Base-by-base conservation (phyloP, 2,113 vertebrate species). In the Tylochromis polylepis region DNA sequence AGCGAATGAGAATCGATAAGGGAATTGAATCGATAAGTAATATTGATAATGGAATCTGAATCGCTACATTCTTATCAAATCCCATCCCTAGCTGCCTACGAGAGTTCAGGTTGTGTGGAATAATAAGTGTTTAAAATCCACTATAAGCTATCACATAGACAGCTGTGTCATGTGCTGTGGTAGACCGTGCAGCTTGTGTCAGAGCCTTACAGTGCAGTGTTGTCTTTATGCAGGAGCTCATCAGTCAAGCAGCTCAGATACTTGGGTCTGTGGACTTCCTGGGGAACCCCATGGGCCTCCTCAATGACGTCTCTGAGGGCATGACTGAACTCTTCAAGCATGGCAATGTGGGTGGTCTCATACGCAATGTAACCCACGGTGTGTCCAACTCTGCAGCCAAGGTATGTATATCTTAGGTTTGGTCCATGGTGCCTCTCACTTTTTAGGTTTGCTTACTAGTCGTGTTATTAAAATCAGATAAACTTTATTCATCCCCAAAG, bases 331-430 rank as follows among this genome's bases (percentile, higher is more conserved):
- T 99, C 87, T 97, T 99, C 86, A 99, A 97, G 87, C 98, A 99
- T 0, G 99, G 99, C 89, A 99, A 99, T 1, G 98, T 99, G 5
- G 97, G 98, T 11, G 98, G 98, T 27, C 97, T 99, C 58, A 98
- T 99, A 77, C 97, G 98, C 88, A 99, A 99, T 3, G 98, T 99
- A 82, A 99, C 99, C 1, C 99, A 99, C 0, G 99, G 99, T 1
- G 98, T 99, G 5, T 99, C 99, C 29, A 99, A 99, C 94, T 99
- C 99, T 4, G 98, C 99, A 49, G 98, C 98, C 41, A 99, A 99
- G 98, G 99, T 99, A 34, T 53, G 10, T 58, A 14, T 4, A 12
- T 20, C 7, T 22, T n/a, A 20, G 6, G 18, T 8, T n/a, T 36
- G 59, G 10, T 65, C 36, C 31, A 65, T 4, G 6, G 18, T 65